Conservation (phyloP, 2,113 vertebrate species). For the Echinops telfairi region DNA sequence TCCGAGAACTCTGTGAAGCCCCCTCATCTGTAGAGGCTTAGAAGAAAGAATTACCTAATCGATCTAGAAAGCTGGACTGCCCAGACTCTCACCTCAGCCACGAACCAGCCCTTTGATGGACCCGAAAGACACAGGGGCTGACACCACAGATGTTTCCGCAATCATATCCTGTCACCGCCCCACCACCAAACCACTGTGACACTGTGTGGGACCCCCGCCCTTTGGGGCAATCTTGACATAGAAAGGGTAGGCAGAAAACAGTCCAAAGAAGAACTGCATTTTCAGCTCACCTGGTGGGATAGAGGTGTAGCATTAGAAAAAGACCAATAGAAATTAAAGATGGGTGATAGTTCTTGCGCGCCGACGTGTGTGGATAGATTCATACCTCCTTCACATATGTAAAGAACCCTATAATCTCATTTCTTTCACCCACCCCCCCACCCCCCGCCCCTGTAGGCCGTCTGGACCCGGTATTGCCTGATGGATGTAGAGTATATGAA, state of each 20-base stretch:
- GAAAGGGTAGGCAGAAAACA: conserved; percentile 17
- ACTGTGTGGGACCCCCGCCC: neutral
- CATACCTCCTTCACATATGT: neutral
- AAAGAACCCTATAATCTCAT: fast-evolving
- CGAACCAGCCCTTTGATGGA: neutral
- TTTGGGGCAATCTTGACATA: neutral
- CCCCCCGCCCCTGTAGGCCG: neutral
- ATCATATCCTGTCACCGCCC: neutral
- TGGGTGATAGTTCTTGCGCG: neutral
- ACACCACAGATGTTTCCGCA: neutral
- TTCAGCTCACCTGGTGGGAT: neutral
- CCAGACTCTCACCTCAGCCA: neutral
- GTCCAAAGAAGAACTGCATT: neutral
- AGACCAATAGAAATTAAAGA: neutral
- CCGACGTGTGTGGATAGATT: fast-evolving
- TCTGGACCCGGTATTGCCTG: neutral
- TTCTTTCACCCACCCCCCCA: neutral
- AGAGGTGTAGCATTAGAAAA: neutral
- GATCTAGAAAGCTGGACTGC: too few relatives aligned
- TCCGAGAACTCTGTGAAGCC: too few relatives aligned
- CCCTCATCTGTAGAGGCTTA: neutral
- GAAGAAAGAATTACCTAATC: neutral
- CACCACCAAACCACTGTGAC: neutral
- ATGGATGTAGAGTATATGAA: neutral
- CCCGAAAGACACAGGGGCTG: neutral